Evolutionary conservation across 2,888 invertebrate species (phyloP), one percentile per base, ranked within the genome.

Genomic region (Hydrotaea diabolus): DNA sequence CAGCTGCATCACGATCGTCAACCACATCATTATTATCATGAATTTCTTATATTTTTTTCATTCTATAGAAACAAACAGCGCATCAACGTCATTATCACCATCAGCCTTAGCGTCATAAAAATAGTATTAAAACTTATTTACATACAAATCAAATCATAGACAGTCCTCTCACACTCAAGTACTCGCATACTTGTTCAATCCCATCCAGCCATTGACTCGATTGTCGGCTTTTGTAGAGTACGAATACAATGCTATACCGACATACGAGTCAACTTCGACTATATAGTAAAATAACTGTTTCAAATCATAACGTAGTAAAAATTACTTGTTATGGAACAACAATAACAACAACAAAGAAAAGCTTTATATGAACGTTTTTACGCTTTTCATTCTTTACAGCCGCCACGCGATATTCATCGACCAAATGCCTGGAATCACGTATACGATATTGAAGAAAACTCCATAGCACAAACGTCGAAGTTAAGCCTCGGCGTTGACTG

Each of bases 281-380:
- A 66, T 36, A 64, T 71, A 53, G 62, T 77, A 83, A 82, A 83
- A 80, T 83, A 80, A 83, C 80, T 64, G 83, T 80, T 80, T 71
- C 19, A 49, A 69, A 69, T 69, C 23, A 23, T 43, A 69, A 21
- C 23, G 23, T 69, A 69, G 69, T 69, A 46, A 46, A 43, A 46
- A 69, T 23, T 43, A 69, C 69, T 69, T 46, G 69, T 46, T 46
- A 69, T 69, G 46, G 46, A 69, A 57, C 46, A 59, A 26, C 71
- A 66, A 64, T 46, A 36, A 59, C 43, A 76, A 39, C 19, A 75
- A 75, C 59, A 43, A 76, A 55, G 36, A 76, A 83, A 77, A 80
- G 71, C 72, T 78, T 55, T 53, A 19, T 21, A 3, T 66, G n/a
- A 21, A 43, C 19, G 11, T 66, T n/a, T 31, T 53, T 55, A 69